Percentiles rank a stretch among this genome's conserved stretches.
Conservation (phyloP, 2,888 invertebrate genomes). For the Lycocerus yunnanus region DNA sequence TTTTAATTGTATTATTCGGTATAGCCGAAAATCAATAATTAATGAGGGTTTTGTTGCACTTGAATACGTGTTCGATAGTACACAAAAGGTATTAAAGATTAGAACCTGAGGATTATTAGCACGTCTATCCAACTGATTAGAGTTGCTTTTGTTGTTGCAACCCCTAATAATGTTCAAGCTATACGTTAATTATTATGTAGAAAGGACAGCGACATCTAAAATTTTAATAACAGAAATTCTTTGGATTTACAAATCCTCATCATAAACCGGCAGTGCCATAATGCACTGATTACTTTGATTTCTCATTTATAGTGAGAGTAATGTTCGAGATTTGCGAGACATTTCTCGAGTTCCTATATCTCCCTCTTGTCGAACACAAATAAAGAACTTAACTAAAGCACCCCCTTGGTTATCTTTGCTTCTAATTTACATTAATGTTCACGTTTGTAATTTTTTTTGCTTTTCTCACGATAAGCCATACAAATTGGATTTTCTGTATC, state of each 20-base stretch:
- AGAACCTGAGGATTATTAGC: conserved; percentile 2
- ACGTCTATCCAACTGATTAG: conserved; percentile 1
- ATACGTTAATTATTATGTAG: background rate
- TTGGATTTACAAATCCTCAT: background rate
- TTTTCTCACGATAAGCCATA: conserved; percentile 9
- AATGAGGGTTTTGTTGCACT: conserved; percentile 5
- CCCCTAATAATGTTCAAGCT: background rate
- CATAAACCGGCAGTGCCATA: conserved; percentile 12
- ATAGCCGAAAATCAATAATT: conserved; percentile 9
- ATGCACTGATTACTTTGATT: conserved; percentile 23
- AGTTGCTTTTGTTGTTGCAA: background rate
- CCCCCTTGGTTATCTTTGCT: conserved; percentile 20
- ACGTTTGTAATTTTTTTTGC: conserved; percentile 8
- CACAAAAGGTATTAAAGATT: background rate
- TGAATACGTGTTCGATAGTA: conserved; percentile 6
- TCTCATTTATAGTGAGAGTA: conserved; percentile 24
- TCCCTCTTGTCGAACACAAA: conserved; percentile 16
- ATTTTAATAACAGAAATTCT: background rate
- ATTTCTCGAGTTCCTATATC: conserved; percentile 18
- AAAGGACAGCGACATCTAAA: background rate
- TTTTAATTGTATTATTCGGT: conserved; percentile 1
- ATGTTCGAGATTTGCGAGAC: conserved; percentile 22
- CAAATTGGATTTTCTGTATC: conserved; percentile 5
- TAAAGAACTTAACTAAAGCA: conserved; percentile 24
- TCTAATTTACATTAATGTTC: conserved; percentile 25